Evolutionary conservation across 2,888 invertebrate species (phyloP), one percentile per base, ranked within the genome.

Genomic region (Acrocyrtus sp.): DNA sequence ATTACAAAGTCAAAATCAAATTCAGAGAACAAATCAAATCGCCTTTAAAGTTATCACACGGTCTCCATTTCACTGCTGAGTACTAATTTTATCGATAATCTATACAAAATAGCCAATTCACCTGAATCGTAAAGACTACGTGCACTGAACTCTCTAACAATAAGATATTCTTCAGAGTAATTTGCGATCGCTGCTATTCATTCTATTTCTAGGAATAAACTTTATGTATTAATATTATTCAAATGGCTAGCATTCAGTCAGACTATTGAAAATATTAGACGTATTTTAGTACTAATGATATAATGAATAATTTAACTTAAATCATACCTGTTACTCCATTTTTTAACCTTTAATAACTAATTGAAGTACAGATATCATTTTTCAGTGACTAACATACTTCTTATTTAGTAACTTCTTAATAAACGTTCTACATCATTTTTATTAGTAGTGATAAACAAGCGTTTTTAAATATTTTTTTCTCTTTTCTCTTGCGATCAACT

Each of bases 211-310:
- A 24, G 22, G 21, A 3, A 2, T 1, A 12, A 51, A 10, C n/a
- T 51, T 51, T 12, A 2, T 51, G 15, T 5, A 24, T 5, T 19
- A 1, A 34, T 2, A 34, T 54, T 54, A 26, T 17, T 54, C n/a
- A 19, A 17, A 29, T 54, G 54, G 54, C 54, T 54, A 54, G 54
- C 27, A 54, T 34, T 54, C 54, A 54, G 54, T 54, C 54, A 54
- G 53, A 54, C 54, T 24, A 54, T 54, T 29, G 3, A 3, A 54
- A 34, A 17, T 3, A 27, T 8, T 34, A 12, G 12, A 34, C 34
- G 34, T 8, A 12, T 5, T 34, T 34, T 12, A 5, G 12, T 34
- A 12, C 5, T 34, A 34, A 12, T 34, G 34, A 34, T 34, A 5
- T 8, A 34, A 34, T n/a, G n/a, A n/a, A n/a, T n/a, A n/a, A n/a